phyloP scores from a whole-genome alignment of 2,113 vertebrate species.

The Paracyprichromis sp. region DNA sequence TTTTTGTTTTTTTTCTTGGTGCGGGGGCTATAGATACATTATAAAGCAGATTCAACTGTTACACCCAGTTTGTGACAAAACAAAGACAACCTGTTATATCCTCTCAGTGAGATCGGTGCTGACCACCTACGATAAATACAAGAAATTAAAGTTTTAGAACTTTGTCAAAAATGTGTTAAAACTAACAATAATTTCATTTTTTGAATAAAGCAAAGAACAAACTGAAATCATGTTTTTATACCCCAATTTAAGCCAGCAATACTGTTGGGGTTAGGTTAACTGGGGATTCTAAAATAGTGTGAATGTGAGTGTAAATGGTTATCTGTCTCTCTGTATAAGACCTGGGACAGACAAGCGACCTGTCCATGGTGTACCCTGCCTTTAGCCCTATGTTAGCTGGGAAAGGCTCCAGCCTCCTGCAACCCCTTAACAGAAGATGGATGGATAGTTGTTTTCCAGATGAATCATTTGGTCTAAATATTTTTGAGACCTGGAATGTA shows the following conservation, averaged over 20 bases:
- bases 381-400: not conserved
- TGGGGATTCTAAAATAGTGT: not conserved
- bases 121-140: rapidly evolving
- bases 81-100: not conserved
- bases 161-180: not conserved
- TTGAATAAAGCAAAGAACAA: not conserved
- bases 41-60: not conserved
- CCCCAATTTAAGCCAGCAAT: not conserved
- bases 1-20: not conserved
- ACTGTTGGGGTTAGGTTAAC: not conserved
- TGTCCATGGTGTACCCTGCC: rapidly evolving
- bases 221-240: not conserved
- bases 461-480: not conserved
- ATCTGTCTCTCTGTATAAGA: not conserved
- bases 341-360: not conserved
- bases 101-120: not conserved
- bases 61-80: not conserved
- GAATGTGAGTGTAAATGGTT: not conserved
- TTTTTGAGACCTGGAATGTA: not conserved
- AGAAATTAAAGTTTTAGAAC: not conserved
- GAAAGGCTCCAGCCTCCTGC: not conserved
- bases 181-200: not conserved
- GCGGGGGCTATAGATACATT: rapidly evolving
- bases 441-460: not conserved
- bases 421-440: not conserved